Conservation (phyloP, 2,113 vertebrate genomes). For the Haemorhous mexicanus region DNA sequence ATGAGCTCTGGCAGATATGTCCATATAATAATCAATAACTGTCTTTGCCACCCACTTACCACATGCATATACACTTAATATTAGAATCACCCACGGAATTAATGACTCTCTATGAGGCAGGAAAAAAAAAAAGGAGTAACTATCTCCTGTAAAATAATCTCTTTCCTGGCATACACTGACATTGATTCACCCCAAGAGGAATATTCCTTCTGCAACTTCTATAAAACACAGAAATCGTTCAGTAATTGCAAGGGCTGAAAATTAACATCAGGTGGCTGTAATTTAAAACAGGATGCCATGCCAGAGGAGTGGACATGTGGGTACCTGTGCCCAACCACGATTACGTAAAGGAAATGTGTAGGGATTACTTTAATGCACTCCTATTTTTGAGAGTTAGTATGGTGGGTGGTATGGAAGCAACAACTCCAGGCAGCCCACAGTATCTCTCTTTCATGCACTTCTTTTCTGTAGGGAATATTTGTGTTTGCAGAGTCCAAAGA, state of each 20-base stretch:
- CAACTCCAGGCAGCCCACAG: conserved; percentile 9
- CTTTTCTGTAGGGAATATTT: conserved; percentile 7
- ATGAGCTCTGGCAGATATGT: conserved; percentile 39
- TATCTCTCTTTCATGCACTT: conserved; percentile 25
- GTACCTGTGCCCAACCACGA: not conserved
- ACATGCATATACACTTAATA: conserved; percentile 50
- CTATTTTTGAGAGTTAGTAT: not conserved
- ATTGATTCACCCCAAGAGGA: conserved; percentile 40
- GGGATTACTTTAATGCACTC: not conserved
- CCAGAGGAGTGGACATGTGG: not conserved
- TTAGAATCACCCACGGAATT: conserved; percentile 27
- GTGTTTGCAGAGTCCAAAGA: conserved; percentile 18
- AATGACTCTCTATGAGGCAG: conserved; percentile 12
- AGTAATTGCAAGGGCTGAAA: not conserved
- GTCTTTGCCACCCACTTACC: conserved; percentile 48
- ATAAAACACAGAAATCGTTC: not conserved
- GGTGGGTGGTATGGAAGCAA: conserved; percentile 23
- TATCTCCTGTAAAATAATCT: conserved; percentile 5
- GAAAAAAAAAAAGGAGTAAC: not conserved
- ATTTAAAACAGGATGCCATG: not conserved
- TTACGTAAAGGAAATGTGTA: not conserved
- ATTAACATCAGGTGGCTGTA: not conserved
- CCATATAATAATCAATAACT: conserved; percentile 45
- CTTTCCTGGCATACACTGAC: conserved; percentile 3
- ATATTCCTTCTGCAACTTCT: conserved; percentile 16